phyloP scores from a whole-genome alignment of 2,797 vertebrate genomes.

The Pseudocheirus occidentalis region DNA sequence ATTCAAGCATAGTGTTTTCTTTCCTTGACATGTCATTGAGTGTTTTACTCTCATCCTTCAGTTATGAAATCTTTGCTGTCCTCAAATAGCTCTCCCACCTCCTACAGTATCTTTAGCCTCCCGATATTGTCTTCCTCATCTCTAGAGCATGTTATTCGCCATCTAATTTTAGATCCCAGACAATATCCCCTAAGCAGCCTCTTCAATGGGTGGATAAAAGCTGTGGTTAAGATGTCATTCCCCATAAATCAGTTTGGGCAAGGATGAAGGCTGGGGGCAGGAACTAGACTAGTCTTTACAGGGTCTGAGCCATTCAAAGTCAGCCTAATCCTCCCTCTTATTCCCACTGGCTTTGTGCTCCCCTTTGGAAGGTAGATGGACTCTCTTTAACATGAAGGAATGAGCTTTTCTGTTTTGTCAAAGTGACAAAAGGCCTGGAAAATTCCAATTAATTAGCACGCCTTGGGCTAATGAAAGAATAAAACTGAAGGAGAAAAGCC shows the following conservation, averaged over 20 bases:
- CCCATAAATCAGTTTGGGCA: conserved; percentile 80
- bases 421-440: conserved; percentile 80
- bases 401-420: conserved; percentile 72
- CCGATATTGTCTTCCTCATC: conserved; percentile 74
- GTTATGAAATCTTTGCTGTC: conserved; percentile 64
- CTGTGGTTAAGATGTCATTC: conserved; percentile 81
- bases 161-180: conserved; percentile 77
- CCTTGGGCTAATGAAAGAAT: conserved; percentile 82
- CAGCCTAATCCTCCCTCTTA: conserved; percentile 83
- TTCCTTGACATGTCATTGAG: conserved; percentile 47
- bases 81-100: conserved; percentile 33
- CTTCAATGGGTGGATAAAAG: conserved; percentile 73
- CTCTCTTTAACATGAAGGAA: conserved; percentile 79
- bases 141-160: conserved; percentile 75
- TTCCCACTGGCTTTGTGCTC: conserved; percentile 69
- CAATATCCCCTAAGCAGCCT: conserved; percentile 66
- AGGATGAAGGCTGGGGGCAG: conserved; percentile 73
- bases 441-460: conserved; percentile 85
- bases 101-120: conserved; percentile 49
- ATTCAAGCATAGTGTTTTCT: conserved; percentile 57
- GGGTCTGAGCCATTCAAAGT: conserved; percentile 78
- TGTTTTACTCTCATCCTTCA: conserved; percentile 65
- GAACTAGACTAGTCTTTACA: conserved; percentile 73
- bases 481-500: conserved; percentile 81
- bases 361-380: conserved; percentile 73